Conservation (phyloP, 2,888 invertebrate species). For the Drosophila meridiana region DNA sequence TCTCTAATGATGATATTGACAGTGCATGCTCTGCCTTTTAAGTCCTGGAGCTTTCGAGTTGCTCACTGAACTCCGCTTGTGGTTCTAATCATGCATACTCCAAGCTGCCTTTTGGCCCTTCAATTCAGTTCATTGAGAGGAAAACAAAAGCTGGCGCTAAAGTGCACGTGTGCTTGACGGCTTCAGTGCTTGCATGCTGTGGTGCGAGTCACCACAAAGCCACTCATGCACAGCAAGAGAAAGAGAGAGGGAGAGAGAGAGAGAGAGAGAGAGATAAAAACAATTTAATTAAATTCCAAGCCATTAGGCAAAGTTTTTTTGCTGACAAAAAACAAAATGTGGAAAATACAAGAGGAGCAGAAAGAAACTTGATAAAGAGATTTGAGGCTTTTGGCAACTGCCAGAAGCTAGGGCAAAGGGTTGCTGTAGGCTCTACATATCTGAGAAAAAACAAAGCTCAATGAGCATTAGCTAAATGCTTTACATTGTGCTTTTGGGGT, state of each 20-base stretch:
- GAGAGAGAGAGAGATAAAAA: slow-evolving; percentile 7
- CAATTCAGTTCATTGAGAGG: neutral
- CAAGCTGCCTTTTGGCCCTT: neutral
- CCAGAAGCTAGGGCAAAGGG: neutral
- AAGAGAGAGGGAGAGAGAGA: neutral
- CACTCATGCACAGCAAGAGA: slow-evolving; percentile 11
- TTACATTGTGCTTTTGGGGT: slow-evolving; percentile 20
- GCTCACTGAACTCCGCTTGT: neutral
- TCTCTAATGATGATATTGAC: neutral
- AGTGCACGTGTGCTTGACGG: slow-evolving; percentile 28
- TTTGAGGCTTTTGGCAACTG: slow-evolving; percentile 25
- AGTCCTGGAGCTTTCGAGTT: neutral
- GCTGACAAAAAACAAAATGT: slow-evolving; percentile 45
- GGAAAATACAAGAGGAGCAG: neutral
- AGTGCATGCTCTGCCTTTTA: neutral
- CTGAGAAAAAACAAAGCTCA: slow-evolving; percentile 2
- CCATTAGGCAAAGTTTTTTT: slow-evolving; percentile 64
- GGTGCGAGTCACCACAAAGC: slow-evolving; percentile 11
- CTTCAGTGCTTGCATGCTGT: slow-evolving; percentile 12
- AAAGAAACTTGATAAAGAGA: slow-evolving; percentile 55
- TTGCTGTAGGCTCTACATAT: slow-evolving; percentile 2
- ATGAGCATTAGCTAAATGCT: slow-evolving; percentile 26
- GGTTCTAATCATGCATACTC: slow-evolving; percentile 1
- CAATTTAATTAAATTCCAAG: slow-evolving; percentile 71
- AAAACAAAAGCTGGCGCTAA: slow-evolving; percentile 20